Conservation (phyloP, 2,888 invertebrate genomes). For the Caenorhabditis japonica region DNA sequence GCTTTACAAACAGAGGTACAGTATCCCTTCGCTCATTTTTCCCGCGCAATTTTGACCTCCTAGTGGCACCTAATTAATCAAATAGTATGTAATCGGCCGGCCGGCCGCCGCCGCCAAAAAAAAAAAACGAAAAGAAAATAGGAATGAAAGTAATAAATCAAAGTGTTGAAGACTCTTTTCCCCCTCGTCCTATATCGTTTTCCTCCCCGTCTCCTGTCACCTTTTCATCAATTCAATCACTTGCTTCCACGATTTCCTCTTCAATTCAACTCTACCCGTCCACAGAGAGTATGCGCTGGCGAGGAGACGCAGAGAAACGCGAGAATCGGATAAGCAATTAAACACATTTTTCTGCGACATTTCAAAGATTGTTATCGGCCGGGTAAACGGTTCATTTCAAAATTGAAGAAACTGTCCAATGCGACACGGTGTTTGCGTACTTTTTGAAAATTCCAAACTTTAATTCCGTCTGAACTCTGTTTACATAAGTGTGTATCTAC, state of each 20-base stretch:
- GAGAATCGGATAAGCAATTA: conserved; percentile 39
- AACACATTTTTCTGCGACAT: conserved; percentile 4
- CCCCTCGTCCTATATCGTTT: background rate
- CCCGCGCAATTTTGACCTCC: no score
- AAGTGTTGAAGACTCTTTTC: background rate
- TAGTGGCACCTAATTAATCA: no score
- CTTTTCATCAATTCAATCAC: conserved; percentile 38
- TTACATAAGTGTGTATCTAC: no score
- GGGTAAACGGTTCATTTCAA: background rate
- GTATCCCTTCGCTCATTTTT: no score
- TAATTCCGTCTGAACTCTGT: no score
- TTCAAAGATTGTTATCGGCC: conserved; percentile 2
- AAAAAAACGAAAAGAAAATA: conserved; percentile 8
- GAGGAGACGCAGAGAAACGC: conserved; percentile 11
- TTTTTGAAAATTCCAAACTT: no score
- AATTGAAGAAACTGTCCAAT: background rate
- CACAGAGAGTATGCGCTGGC: conserved; percentile 1
- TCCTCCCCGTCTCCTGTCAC: conserved; percentile 24
- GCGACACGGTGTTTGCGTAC: no score
- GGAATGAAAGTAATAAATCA: conserved; percentile 43
- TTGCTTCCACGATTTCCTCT: no score
- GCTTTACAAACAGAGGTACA: no score
- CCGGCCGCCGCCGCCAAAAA: conserved; percentile 1
- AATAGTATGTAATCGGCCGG: no score
- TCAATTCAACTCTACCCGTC: no score